These are phyloP conservation scores for Gastrophryne carolinensis DNA, from an alignment of 2,797 vertebrate species.

Conservation along the genomic window DNA sequence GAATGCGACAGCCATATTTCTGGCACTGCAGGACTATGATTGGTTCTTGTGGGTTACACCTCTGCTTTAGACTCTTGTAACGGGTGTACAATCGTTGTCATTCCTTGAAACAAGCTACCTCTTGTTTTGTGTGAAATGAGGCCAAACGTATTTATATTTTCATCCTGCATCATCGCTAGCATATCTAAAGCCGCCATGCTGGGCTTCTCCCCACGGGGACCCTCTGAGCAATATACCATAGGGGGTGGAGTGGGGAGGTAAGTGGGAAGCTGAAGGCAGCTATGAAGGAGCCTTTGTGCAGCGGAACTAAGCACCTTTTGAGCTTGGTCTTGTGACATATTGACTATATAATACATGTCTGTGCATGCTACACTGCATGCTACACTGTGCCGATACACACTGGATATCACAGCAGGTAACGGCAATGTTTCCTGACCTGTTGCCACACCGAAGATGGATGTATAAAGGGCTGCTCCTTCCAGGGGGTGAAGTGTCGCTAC, in stretches of 20 bases:
- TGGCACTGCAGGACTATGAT: too few relatives aligned
- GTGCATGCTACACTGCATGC: too few relatives aligned
- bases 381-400: background rate
- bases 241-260: background rate
- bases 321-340: background rate
- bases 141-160: background rate
- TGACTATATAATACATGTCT: background rate
- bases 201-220: background rate
- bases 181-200: background rate
- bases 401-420: background rate
- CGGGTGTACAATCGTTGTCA: background rate
- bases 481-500: too few relatives aligned
- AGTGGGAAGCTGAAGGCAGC: too few relatives aligned
- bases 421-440: too few relatives aligned
- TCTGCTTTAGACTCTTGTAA: background rate
- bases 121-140: background rate
- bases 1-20: too few relatives aligned
- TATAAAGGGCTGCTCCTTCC: too few relatives aligned
- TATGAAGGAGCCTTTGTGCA: background rate
- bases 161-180: background rate
- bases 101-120: background rate
- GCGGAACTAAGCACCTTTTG: background rate
- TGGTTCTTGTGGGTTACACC: background rate
- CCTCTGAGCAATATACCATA: background rate
- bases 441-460: background rate